Percentiles rank a stretch among this genome's conserved stretches.
phyloP scores from a whole-genome alignment of 2,888 invertebrate genomes.

The Agelastica alni region DNA sequence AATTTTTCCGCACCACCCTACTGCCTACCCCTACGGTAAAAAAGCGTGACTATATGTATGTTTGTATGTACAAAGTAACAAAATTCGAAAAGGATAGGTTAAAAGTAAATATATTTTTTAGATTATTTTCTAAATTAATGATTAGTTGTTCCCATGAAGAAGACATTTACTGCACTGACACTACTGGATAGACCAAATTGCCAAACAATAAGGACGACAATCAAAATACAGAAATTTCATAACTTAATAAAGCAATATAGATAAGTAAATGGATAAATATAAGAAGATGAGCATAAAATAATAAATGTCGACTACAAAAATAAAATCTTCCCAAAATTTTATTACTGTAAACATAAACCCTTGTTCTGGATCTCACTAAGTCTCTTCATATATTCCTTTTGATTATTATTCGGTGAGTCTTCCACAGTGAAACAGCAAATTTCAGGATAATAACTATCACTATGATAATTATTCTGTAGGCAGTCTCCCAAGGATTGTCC shows the following conservation, averaged over 20 bases:
- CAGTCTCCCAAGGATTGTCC: conserved; percentile 12
- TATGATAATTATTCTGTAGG: neutral
- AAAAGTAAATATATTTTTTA: too few relatives aligned
- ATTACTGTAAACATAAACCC: too few relatives aligned
- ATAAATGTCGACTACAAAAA: neutral
- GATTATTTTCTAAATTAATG: too few relatives aligned
- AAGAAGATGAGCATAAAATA: neutral
- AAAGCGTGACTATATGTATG: too few relatives aligned
- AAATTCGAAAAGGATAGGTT: too few relatives aligned
- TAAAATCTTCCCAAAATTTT: neutral
- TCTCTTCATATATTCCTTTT: neutral
- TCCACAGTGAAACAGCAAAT: too few relatives aligned
- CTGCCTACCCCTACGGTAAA: too few relatives aligned
- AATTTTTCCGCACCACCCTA: too few relatives aligned
- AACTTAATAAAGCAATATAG: neutral
- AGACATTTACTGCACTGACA: neutral
- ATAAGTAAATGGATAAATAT: neutral
- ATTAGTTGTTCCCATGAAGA: neutral
- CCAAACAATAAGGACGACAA: neutral
- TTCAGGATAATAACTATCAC: too few relatives aligned
- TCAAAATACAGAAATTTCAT: neutral
- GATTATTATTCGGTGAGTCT: neutral
- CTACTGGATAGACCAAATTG: neutral
- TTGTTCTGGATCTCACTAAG: neutral
- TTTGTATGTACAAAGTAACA: too few relatives aligned